These are phyloP conservation scores for Ischnura elegans DNA, from an alignment of 2,888 invertebrate species.

Conservation along the genomic window DNA sequence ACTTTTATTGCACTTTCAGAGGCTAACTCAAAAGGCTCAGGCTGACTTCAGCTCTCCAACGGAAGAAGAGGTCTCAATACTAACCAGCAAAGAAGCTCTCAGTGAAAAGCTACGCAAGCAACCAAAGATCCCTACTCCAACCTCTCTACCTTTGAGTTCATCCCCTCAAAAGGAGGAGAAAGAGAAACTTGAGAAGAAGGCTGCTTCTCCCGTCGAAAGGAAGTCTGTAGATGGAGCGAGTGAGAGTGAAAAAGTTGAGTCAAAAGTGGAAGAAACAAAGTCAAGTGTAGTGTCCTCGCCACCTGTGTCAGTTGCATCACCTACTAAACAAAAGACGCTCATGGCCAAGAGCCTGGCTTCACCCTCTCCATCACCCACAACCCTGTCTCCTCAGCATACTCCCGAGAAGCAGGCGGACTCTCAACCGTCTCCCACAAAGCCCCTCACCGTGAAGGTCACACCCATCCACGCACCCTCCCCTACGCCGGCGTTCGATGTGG, in stretches of 20 bases:
- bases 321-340: background rate
- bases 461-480: conserved; percentile 71
- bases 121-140: conserved; percentile 37
- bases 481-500: conserved; percentile 72
- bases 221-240: background rate
- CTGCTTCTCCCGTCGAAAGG: conserved; percentile 26
- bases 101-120: background rate
- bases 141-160: background rate
- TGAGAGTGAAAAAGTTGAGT: conserved; percentile 68
- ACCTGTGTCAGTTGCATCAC: background rate
- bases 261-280: conserved; percentile 69
- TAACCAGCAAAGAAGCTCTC: background rate
- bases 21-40: conserved; percentile 80
- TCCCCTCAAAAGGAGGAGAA: conserved; percentile 70
- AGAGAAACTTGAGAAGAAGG: conserved; percentile 47
- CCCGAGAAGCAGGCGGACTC: conserved; percentile 66
- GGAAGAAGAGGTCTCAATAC: conserved; percentile 73
- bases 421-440: conserved; percentile 72
- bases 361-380: conserved; percentile 71
- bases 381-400: conserved; percentile 55
- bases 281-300: background rate
- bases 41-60: conserved; percentile 79
- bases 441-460: conserved; percentile 69
- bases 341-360: conserved; percentile 42
- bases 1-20: conserved; percentile 73